Conservation (phyloP, 2,113 vertebrate species). For the Panthera leo region DNA sequence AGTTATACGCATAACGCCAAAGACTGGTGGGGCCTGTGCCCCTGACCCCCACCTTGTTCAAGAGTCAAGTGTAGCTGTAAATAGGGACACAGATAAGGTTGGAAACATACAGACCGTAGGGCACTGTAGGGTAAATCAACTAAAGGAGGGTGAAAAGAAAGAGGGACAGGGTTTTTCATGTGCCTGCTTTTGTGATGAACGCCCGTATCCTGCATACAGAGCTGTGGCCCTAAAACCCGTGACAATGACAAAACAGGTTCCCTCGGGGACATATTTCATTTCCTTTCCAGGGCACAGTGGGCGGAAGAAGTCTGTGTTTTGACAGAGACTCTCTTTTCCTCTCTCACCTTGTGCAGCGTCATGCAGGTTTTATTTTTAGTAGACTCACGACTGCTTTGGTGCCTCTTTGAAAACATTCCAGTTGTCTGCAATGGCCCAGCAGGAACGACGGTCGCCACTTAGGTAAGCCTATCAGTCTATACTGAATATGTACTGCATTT, state of each 20-base stretch:
- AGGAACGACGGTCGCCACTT: not conserved
- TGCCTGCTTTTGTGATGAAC: too few species aligned
- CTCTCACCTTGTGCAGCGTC: accelerated
- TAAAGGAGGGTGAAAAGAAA: not conserved
- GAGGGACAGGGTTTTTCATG: accelerated
- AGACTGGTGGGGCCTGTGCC: not conserved
- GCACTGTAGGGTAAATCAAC: accelerated
- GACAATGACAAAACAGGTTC: not conserved
- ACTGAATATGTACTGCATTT: too few species aligned
- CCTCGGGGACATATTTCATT: not conserved
- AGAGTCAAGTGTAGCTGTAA: not conserved
- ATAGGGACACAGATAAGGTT: not conserved
- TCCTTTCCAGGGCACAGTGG: accelerated
- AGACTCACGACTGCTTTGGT: not conserved
- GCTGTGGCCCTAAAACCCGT: too few species aligned
- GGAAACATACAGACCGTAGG: not conserved
- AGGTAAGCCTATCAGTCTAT: too few species aligned
- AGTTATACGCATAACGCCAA: not conserved
- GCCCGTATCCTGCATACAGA: not conserved
- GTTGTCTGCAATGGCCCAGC: accelerated
- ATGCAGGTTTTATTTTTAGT: not conserved
- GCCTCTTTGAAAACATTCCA: not conserved
- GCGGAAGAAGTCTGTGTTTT: not conserved
- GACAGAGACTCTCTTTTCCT: not conserved
- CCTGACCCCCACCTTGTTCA: not conserved